These are phyloP conservation scores for Spinus olivaceus DNA, from an alignment of 2,797 vertebrate species.

Conservation along the genomic window DNA sequence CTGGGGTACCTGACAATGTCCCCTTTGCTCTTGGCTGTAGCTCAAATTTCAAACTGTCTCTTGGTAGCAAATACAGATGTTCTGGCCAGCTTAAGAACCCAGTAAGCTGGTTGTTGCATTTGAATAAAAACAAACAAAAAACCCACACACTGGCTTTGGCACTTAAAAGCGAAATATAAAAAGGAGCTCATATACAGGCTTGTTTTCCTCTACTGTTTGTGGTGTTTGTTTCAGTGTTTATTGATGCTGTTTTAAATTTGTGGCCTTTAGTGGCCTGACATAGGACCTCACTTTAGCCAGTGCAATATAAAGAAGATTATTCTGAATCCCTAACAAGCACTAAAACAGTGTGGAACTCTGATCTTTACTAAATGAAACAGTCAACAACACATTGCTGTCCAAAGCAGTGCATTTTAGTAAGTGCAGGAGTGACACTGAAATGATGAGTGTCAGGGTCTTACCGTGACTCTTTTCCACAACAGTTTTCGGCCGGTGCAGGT, in stretches of 20 bases:
- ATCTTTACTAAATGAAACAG: neutral
- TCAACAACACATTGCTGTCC: neutral
- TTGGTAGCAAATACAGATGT: neutral
- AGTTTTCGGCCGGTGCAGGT: fast-evolving
- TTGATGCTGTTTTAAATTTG: neutral
- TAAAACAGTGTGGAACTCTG: neutral
- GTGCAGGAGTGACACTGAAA: neutral
- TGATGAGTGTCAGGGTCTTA: neutral
- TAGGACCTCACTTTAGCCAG: neutral
- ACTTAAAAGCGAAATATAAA: neutral
- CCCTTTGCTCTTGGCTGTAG: neutral
- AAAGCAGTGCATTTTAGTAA: neutral
- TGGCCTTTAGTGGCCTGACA: neutral
- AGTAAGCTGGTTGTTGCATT: neutral
- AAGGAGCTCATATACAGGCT: neutral
- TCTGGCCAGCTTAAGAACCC: neutral
- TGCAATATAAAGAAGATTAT: neutral
- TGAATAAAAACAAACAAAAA: neutral
- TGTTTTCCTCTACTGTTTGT: neutral
- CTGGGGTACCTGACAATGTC: neutral
- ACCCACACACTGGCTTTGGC: fast-evolving
- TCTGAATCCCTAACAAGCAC: neutral
- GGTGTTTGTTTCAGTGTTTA: neutral
- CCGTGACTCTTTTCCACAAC: fast-evolving
- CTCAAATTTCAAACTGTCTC: neutral